Percentiles rank a stretch among this genome's conserved stretches.
Conservation (phyloP, 2,797 vertebrate species). For the Monodelphis domestica region DNA sequence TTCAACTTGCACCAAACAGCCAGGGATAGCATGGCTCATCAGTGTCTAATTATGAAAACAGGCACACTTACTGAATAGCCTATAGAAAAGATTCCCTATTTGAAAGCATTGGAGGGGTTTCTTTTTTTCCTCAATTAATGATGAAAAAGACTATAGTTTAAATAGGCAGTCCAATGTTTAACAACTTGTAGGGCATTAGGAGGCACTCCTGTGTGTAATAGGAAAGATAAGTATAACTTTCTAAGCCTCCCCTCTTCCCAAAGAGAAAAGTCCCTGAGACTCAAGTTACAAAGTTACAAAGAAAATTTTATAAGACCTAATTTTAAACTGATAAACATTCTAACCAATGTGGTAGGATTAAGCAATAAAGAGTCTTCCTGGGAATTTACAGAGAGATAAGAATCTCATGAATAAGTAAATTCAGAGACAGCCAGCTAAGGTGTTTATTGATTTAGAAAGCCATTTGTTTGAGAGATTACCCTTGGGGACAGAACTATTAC, state of each 20-base stretch:
- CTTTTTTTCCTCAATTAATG: not conserved
- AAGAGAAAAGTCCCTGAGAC: conserved; percentile 55
- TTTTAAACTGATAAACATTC: conserved; percentile 87
- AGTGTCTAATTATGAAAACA: conserved; percentile 45
- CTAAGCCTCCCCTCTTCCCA: not conserved
- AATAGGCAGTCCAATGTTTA: conserved; percentile 39
- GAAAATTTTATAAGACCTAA: conserved; percentile 85
- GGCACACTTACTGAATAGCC: conserved; percentile 26
- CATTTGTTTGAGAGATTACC: conserved; percentile 85
- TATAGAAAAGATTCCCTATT: conserved; percentile 24
- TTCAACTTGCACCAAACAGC: conserved; percentile 45
- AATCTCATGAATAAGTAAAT: conserved; percentile 88
- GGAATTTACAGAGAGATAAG: conserved; percentile 84
- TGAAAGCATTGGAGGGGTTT: not conserved
- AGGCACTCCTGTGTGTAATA: conserved; percentile 56
- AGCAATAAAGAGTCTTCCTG: conserved; percentile 83
- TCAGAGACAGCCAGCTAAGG: conserved; percentile 75
- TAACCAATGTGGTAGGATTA: conserved; percentile 82
- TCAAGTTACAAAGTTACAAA: conserved; percentile 72
- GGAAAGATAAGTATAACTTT: conserved; percentile 68
- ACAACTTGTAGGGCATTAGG: conserved; percentile 51
- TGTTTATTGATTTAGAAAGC: conserved; percentile 86
- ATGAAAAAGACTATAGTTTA: not conserved
- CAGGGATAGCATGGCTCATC: conserved; percentile 21
- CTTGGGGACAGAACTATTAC: conserved; percentile 84